Conservation (phyloP, 2,888 invertebrate species). For the Apotomis capreana region DNA sequence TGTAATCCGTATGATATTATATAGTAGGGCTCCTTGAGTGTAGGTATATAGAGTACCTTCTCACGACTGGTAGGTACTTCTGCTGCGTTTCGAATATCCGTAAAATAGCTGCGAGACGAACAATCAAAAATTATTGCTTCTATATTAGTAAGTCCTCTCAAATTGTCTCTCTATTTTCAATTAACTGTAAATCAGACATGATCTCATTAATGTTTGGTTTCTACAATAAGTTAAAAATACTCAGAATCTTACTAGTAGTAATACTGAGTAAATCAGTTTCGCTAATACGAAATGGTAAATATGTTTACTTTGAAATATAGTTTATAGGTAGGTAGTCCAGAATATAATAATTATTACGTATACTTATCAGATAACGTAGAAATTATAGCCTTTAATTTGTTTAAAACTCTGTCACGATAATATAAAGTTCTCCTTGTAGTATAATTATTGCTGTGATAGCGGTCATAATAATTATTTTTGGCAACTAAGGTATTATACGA, state of each 20-base stretch:
- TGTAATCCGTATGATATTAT: no score
- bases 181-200: no score
- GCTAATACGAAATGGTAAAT: slow-evolving; percentile 16
- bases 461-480: slow-evolving; percentile 14
- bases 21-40: no score
- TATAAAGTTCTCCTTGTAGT: slow-evolving; percentile 18
- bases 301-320: slow-evolving; percentile 17
- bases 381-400: slow-evolving; percentile 22
- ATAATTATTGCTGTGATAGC: slow-evolving; percentile 30
- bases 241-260: slow-evolving; percentile 4
- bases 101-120: no score
- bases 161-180: no score
- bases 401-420: background rate
- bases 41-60: no score
- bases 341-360: slow-evolving; percentile 17
- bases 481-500: background rate
- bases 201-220: no score
- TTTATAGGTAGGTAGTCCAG: slow-evolving; percentile 15
- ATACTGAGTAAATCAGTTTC: background rate
- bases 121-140: no score
- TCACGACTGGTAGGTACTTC: no score
- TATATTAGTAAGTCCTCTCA: no score
- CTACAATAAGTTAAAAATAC: background rate
- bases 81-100: no score
- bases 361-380: slow-evolving; percentile 26